Evolutionary conservation across 2,113 vertebrate genomes (phyloP).

Genomic region (Melospiza georgiana): DNA sequence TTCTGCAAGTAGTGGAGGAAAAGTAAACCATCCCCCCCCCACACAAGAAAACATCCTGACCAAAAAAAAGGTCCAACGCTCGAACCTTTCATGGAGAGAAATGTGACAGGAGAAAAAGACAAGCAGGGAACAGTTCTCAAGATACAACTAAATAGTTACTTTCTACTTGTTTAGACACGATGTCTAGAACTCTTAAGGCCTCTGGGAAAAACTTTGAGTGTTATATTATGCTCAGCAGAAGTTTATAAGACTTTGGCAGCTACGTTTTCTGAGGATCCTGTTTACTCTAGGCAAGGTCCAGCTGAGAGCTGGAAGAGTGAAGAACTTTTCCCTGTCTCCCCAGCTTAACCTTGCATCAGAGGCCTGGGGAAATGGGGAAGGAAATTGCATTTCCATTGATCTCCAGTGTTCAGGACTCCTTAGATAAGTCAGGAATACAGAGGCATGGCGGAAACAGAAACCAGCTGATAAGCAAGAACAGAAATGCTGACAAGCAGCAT

Average conservation of each 20-base stretch:
- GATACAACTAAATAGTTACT: not conserved
- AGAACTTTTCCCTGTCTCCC: not conserved
- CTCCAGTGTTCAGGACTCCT: not conserved
- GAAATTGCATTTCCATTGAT: conserved; percentile 3
- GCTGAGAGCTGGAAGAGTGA: not conserved
- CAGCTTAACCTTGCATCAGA: not conserved
- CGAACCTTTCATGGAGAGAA: not conserved
- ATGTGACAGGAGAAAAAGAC: not conserved
- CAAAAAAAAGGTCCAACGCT: fast-evolving
- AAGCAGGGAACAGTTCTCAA: not conserved
- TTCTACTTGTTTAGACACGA: not conserved
- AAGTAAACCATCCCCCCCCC: not conserved
- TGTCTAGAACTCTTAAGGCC: not conserved
- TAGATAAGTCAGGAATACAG: not conserved
- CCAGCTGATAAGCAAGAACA: not conserved
- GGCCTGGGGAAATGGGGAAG: not conserved
- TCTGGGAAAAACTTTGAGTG: not conserved
- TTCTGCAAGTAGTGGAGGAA: not conserved
- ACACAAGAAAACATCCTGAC: not conserved
- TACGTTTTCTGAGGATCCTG: conserved; percentile 7
- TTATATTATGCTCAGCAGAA: not conserved
- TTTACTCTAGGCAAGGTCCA: not conserved
- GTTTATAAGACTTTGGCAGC: not conserved
- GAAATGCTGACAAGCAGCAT: not conserved
- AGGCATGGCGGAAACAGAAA: not conserved